Evolutionary conservation across 2,797 vertebrate genomes (phyloP).

Genomic region (Hippoglossus hippoglossus): DNA sequence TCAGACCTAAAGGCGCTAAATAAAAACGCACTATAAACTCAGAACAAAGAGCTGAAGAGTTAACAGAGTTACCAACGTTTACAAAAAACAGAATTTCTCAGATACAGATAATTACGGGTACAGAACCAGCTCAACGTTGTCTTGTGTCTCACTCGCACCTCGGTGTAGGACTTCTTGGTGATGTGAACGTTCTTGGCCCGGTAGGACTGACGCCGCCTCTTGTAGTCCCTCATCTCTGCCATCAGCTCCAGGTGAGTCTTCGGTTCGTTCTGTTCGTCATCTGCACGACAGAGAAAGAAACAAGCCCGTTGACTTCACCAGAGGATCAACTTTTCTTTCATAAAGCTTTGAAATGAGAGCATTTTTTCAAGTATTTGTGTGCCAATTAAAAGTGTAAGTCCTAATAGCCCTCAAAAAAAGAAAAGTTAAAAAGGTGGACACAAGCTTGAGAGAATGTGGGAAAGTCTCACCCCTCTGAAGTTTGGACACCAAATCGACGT

Average conservation of each 20-base stretch:
- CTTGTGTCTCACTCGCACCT: constrained; percentile 77
- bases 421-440: background rate
- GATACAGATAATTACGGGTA: background rate
- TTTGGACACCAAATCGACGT: constrained; percentile 96
- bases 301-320: background rate
- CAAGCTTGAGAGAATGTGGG: too few species aligned
- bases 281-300: constrained; percentile 65
- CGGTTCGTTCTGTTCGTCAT: constrained; percentile 89
- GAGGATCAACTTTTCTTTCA: background rate
- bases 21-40: too few species aligned
- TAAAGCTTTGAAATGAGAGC: too few species aligned
- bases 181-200: constrained; percentile 98
- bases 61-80: too few species aligned
- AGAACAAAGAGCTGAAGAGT: too few species aligned
- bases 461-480: constrained; percentile 88
- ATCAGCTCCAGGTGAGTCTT: constrained; percentile 97
- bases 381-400: background rate
- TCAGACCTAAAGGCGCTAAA: too few species aligned
- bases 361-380: too few species aligned
- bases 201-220: constrained; percentile 95
- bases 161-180: constrained; percentile 98
- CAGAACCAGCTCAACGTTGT: rapidly evolving
- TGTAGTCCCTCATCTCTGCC: constrained; percentile 99
- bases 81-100: too few species aligned
- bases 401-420: too few species aligned